phyloP scores from a whole-genome alignment of 2,888 invertebrate genomes.

The Hypomecis punctinalis region DNA sequence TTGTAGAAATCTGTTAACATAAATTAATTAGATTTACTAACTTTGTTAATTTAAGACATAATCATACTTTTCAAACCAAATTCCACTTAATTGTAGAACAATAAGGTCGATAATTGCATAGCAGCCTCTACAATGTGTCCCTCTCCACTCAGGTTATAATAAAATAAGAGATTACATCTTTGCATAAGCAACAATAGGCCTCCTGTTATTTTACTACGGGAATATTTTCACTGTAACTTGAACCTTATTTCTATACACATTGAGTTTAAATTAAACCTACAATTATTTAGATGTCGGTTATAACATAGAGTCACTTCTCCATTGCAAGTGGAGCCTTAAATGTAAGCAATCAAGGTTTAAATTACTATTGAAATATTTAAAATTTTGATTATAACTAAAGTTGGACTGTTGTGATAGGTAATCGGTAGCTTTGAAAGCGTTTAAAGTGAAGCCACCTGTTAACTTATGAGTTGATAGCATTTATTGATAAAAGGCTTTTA shows the following conservation, averaged over 20 bases:
- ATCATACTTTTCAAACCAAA: slow-evolving; percentile 29
- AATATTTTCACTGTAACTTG: slow-evolving; percentile 45
- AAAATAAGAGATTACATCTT: slow-evolving; percentile 83
- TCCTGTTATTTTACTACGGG: slow-evolving; percentile 72
- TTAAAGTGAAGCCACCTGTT: slow-evolving; percentile 68
- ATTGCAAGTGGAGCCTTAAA: slow-evolving; percentile 50
- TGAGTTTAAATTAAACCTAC: slow-evolving; percentile 49
- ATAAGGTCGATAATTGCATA: slow-evolving; percentile 26
- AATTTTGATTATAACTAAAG: slow-evolving; percentile 66
- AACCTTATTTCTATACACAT: slow-evolving; percentile 32
- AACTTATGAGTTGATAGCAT: slow-evolving; percentile 55
- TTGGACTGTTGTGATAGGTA: slow-evolving; percentile 73
- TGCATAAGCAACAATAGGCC: slow-evolving; percentile 80
- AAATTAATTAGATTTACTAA: slow-evolving; percentile 4
- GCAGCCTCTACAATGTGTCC: slow-evolving; percentile 49
- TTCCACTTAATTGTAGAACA: slow-evolving; percentile 35
- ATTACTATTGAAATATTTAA: slow-evolving; percentile 41
- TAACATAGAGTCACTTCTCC: slow-evolving; percentile 50
- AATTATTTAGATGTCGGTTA: slow-evolving; percentile 57
- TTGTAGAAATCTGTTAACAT: not conserved
- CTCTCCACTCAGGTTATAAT: slow-evolving; percentile 78
- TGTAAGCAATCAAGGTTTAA: slow-evolving; percentile 38
- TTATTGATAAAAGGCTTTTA: slow-evolving; percentile 33
- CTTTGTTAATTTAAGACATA: slow-evolving; percentile 41
- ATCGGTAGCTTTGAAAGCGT: slow-evolving; percentile 71